These are phyloP conservation scores for Monochamus alternatus DNA, from an alignment of 2,888 invertebrate species.

Conservation along the genomic window DNA sequence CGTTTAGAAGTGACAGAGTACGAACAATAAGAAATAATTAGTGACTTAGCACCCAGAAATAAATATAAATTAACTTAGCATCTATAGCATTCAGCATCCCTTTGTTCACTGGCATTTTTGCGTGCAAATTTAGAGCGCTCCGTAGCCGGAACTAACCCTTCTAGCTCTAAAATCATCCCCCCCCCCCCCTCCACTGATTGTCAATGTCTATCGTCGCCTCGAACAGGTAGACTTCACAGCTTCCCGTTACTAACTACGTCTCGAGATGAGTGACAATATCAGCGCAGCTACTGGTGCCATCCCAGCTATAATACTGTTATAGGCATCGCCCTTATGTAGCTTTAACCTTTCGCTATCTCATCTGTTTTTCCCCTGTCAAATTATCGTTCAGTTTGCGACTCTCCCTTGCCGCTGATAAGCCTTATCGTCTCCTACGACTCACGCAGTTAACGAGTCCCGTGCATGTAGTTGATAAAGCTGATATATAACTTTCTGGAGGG, in stretches of 20 bases:
- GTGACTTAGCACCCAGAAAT: too few relatives aligned
- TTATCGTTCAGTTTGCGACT: conserved; percentile 19
- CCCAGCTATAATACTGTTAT: conserved; percentile 6
- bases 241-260: not conserved
- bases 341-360: conserved; percentile 14
- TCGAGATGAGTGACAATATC: conserved; percentile 17
- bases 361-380: conserved; percentile 29
- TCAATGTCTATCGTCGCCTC: too few relatives aligned
- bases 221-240: not conserved
- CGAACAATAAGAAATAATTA: too few relatives aligned
- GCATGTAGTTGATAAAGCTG: conserved; percentile 9
- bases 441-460: conserved; percentile 18
- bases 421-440: conserved; percentile 16
- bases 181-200: too few relatives aligned
- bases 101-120: too few relatives aligned
- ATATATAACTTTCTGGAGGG: conserved; percentile 11
- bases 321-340: conserved; percentile 3
- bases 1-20: too few relatives aligned
- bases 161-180: too few relatives aligned
- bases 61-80: too few relatives aligned
- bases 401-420: conserved; percentile 20
- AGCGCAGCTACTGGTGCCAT: conserved; percentile 1
- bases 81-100: too few relatives aligned
- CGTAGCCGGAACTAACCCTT: too few relatives aligned
- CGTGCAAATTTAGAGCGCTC: too few relatives aligned